phyloP scores from a whole-genome alignment of 2,888 invertebrate genomes.

The Lumbricus terrestris region DNA sequence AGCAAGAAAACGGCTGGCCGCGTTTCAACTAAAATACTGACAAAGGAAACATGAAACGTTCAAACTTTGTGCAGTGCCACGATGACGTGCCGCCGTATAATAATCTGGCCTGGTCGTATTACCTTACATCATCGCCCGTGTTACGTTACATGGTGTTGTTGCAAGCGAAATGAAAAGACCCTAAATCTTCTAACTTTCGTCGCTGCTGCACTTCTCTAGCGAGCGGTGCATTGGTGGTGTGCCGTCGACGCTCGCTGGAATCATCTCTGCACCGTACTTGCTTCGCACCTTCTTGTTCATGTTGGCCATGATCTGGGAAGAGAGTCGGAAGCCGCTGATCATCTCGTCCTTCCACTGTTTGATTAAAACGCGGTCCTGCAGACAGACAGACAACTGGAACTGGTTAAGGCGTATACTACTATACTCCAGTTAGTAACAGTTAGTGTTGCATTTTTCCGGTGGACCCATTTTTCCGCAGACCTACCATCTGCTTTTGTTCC shows the following conservation, averaged over 20 bases:
- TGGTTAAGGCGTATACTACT: not conserved
- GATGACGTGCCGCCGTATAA: too few species aligned
- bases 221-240: slow-evolving; percentile 17
- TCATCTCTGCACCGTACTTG: slow-evolving; percentile 71
- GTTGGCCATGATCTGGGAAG: slow-evolving; percentile 88
- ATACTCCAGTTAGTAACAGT: not conserved
- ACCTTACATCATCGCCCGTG: not conserved
- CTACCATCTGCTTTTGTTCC: not conserved
- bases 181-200: slow-evolving; percentile 35
- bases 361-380: slow-evolving; percentile 86
- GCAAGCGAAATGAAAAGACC: not conserved
- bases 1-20: not conserved
- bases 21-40: slow-evolving; percentile 3
- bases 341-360: slow-evolving; percentile 97
- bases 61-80: not conserved
- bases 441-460: not conserved
- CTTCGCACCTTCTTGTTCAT: slow-evolving; percentile 97
- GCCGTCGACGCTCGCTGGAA: slow-evolving; percentile 21
- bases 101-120: not conserved
- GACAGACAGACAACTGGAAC: slow-evolving; percentile 33
- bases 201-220: slow-evolving; percentile 54
- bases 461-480: not conserved
- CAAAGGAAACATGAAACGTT: not conserved
- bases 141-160: not conserved
- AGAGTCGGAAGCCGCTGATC: slow-evolving; percentile 91